Base-by-base conservation (phyloP, 2,888 invertebrate genomes). In the Operophtera brumata region DNA sequence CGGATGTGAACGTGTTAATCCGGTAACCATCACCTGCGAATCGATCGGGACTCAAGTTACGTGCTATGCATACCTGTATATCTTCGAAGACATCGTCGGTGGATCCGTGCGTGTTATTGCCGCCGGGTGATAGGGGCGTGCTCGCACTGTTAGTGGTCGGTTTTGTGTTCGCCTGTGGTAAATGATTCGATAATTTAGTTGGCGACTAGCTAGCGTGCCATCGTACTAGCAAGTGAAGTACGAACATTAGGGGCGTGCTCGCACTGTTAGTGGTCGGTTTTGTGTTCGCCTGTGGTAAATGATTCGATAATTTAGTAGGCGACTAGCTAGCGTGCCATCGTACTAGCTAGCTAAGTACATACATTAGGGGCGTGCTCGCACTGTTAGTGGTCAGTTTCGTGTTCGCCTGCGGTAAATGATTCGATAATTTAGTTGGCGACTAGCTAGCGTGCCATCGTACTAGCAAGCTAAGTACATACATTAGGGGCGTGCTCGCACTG, bases 1-100 rank as follows among this genome's bases (percentile, higher is more conserved):
- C 80, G 76, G 77, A 85, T 86, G 88, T 88, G 89, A 89, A 87
- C 89, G 88, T 87, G 88, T 89, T 86, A 88, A 84, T 77, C 80
- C 76, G 70, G 69, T 70, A 65, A 80, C 88, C 89, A 78, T 80
- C 88, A 89, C 89, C 89, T 77, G 80, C 65, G 75, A 73, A 75
- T 64, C 61, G 61, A 61, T 64, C 64, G 65, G 62, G 62, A 62
- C 34, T 59, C 55, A 57, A 66, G 56, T 60, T 60, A 62, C 36
- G 64, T 66, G 63, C 61, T 61, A 60, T 61, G 47, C 51, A 80
- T 75, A 91, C 91, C 90, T 89, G 90, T 53, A 86, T 86, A 59
- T 87, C 85, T 57, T 89, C 90, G 79, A 89, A 91, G 14, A 89
- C 89, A 70, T 91, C 89, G 75, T 90, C 89, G 62, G 68, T 84